Evolutionary conservation across 1,140 invertebrate species (phyloP), one percentile per base, ranked within the genome.

Genomic region (Heliconius himera): DNA sequence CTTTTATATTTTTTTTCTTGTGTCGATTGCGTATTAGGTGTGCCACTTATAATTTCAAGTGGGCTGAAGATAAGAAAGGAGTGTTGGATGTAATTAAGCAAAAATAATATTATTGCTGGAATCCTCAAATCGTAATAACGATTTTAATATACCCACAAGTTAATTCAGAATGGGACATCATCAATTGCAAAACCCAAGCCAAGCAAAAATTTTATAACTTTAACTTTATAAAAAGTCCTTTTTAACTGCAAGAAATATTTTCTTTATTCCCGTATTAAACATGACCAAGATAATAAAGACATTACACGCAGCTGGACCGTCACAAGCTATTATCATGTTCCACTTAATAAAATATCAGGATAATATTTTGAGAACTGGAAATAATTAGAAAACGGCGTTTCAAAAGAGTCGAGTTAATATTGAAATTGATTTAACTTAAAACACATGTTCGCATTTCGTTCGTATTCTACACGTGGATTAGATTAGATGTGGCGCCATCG

Each of bases 381-480:
- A 76, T 70, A 76, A 76, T 76, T 76, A 76, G 60, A 76, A 70
- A 76, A 70, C 75, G 38, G 75, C 75, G 75, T 70, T 76, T 46
- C 33, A 54, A 74, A 33, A 51, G 73, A 26, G 2, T 60, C 38
- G 26, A 75, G 33, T 74, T 71, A 74, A 60, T 78, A 78, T 74
- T 73, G 71, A 66, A 78, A 79, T 74, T 74, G 73, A 73, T 60
- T 16, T 79, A 79, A 79, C 74, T 79, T 54, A 41, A 36, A 73
- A 74, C 77, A 79, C 77, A 56, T 79, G 77, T 79, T 70, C 72
- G 60, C 72, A 51, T 78, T 60, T 74, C 66, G 77, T 46, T 8
- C 26, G 33, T 56, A 20, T 18, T 20, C 18, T 51, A 22, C 77
- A 78, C 49, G 72, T 78, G 77, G 54, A 38, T 72, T 72, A 8